These are phyloP conservation scores for Mnemiopsis leidyi DNA, from an alignment of 37 sponge, comb jelly and placozoan genomes.

Conservation along the genomic window DNA sequence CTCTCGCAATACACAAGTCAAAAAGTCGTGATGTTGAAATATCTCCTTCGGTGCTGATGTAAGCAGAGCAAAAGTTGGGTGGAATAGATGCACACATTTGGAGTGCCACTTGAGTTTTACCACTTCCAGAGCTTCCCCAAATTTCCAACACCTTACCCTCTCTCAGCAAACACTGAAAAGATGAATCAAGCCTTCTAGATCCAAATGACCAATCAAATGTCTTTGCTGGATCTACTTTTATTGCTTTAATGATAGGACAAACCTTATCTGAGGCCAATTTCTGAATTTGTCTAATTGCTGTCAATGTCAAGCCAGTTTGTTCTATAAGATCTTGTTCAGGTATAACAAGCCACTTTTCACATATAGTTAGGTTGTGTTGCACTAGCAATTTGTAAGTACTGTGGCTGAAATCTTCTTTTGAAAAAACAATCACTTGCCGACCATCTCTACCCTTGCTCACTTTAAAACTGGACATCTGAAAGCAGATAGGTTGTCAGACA, in stretches of 20 bases:
- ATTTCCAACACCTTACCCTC: neutral
- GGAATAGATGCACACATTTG: neutral
- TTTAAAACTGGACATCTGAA: neutral
- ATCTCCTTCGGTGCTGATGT: slow-evolving; percentile 16
- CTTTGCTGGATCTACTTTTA: too few relatives aligned
- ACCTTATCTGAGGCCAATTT: neutral
- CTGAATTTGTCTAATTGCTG: neutral
- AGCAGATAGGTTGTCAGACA: neutral
- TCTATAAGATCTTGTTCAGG: neutral
- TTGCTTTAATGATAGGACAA: neutral
- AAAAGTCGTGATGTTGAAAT: neutral
- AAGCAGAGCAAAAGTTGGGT: neutral
- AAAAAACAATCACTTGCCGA: neutral
- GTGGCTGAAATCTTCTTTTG: neutral
- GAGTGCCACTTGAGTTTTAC: slow-evolving; percentile 23
- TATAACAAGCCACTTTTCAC: slow-evolving; percentile 13
- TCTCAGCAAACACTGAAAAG: neutral
- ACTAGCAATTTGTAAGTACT: neutral
- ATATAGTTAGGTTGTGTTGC: neutral
- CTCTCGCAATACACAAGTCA: neutral
- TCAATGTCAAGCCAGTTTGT: neutral
- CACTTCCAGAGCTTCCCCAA: neutral
- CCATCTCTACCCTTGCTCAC: neutral
- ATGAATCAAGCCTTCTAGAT: neutral
- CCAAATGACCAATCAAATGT: neutral